A percentile compares a stretch with the other conserved stretches of the same genome.
Conservation (phyloP, 2,113 vertebrate genomes). For the Tapirus terrestris region DNA sequence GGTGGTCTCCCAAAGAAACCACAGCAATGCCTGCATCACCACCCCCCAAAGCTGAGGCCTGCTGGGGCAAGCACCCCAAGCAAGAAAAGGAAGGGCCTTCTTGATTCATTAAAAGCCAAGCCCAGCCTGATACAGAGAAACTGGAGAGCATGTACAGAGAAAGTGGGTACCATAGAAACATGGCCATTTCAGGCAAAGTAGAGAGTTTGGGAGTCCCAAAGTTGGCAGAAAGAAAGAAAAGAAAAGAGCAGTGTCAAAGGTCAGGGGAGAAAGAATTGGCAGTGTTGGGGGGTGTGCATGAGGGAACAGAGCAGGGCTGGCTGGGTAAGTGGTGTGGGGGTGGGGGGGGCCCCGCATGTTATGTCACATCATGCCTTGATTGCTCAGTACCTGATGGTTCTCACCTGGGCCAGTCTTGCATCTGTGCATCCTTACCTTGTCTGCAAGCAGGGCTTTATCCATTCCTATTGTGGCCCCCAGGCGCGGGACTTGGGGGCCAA, state of each 20-base stretch:
- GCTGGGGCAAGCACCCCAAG: no score
- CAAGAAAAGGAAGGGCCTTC: background rate
- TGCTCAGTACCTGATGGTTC: background rate
- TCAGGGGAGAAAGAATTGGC: background rate
- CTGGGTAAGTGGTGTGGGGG: background rate
- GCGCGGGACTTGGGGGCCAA: background rate
- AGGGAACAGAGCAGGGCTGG: background rate
- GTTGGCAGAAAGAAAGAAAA: background rate
- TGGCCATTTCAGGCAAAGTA: background rate
- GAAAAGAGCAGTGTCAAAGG: background rate
- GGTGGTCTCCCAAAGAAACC: background rate
- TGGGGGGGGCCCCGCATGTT: background rate
- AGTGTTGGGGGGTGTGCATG: background rate
- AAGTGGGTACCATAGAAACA: background rate
- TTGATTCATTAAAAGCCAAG: background rate
- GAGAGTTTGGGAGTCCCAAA: background rate
- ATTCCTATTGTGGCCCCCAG: background rate
- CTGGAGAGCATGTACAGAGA: background rate
- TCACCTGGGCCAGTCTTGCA: background rate
- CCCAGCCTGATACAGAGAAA: background rate
- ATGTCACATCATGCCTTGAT: background rate
- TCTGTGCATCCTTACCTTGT: background rate
- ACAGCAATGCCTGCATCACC: background rate
- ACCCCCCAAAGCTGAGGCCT: background rate
- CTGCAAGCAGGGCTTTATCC: background rate